A percentile compares a stretch with the other conserved stretches of the same genome.
Conservation (phyloP, 2,888 invertebrate genomes). For the Lamproptera curius region DNA sequence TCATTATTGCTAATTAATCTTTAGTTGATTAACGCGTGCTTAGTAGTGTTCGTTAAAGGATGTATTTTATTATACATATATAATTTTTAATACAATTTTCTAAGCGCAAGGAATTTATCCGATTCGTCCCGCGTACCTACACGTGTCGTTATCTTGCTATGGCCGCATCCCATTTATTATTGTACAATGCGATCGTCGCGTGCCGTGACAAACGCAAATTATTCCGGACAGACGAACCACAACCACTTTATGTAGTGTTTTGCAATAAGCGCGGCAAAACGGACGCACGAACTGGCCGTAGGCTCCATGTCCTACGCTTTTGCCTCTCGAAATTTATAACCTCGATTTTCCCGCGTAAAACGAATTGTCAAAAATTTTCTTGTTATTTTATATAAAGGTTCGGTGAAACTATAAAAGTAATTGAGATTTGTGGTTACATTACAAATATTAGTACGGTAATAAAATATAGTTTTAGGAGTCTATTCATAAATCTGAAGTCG, state of each 20-base stretch:
- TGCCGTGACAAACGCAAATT: constrained; percentile 14
- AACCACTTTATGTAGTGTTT: constrained; percentile 11
- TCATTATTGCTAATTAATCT: background rate
- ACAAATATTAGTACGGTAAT: no score
- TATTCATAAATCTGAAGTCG: no score
- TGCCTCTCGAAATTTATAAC: background rate
- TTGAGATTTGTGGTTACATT: no score
- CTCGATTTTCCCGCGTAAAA: constrained; percentile 11
- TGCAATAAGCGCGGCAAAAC: constrained; percentile 12
- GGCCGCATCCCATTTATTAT: background rate
- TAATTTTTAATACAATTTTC: background rate
- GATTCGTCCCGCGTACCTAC: no score
- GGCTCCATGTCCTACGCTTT: background rate
- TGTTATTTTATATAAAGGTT: no score
- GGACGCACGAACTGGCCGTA: constrained; percentile 4
- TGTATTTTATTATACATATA: background rate
- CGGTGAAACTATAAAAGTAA: no score
- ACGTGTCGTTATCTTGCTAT: background rate
- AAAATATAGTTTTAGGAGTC: no score
- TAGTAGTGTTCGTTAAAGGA: background rate
- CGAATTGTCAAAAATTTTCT: background rate
- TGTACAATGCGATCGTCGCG: constrained; percentile 3
- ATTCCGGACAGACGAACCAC: constrained; percentile 1
- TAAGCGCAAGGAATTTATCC: background rate
- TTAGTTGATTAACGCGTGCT: background rate